phyloP scores from a whole-genome alignment of 1,140 invertebrate species.

The Steinernema feltiae region DNA sequence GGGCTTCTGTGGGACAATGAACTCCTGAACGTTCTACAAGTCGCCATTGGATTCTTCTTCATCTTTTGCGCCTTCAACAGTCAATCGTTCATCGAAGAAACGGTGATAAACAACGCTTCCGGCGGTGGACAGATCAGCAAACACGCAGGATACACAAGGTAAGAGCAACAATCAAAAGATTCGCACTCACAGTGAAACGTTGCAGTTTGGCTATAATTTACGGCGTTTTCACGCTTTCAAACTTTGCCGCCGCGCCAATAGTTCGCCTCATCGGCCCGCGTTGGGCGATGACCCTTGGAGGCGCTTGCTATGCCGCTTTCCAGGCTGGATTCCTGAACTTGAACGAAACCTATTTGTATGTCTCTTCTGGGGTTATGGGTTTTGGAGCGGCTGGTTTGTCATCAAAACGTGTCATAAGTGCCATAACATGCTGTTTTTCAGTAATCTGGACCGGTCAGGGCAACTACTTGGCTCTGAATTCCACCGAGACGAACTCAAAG shows the following conservation, averaged over 20 bases:
- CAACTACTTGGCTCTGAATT: conserved; percentile 45
- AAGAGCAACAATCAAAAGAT: background rate
- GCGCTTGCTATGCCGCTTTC: conserved; percentile 36
- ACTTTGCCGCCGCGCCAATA: conserved; percentile 44
- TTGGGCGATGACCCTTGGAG: conserved; percentile 37
- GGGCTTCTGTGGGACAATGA: background rate
- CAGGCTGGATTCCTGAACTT: conserved; percentile 42
- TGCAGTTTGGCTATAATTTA: background rate
- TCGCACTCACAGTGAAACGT: too few species aligned
- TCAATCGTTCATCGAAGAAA: background rate
- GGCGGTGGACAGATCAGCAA: background rate
- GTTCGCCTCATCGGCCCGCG: conserved; percentile 30
- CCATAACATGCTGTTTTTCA: conserved; percentile 17
- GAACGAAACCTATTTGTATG: conserved; percentile 42
- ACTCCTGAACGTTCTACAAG: background rate
- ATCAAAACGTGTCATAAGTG: background rate
- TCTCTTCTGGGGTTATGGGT: conserved; percentile 44
- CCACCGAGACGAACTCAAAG: conserved; percentile 28
- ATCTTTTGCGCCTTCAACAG: background rate
- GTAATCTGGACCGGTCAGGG: conserved; percentile 43
- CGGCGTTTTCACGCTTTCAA: conserved; percentile 19
- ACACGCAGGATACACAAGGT: background rate
- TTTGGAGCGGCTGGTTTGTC: conserved; percentile 43
- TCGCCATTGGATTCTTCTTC: background rate
- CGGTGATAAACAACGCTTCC: background rate